Base-by-base conservation (phyloP, 2,113 vertebrate genomes). In the Willisornis vidua region DNA sequence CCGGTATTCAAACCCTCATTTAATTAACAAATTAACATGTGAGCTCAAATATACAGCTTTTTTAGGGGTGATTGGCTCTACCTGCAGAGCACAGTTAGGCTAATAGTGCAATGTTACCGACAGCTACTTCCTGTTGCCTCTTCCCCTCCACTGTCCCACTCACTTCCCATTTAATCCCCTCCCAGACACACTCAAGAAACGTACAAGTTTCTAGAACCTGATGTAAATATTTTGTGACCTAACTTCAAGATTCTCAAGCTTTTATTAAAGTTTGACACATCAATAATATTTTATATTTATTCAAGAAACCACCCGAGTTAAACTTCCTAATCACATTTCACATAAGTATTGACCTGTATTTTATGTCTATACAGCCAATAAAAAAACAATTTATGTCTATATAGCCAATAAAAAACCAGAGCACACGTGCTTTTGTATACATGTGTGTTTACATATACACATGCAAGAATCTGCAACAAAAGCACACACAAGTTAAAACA, bases 51-150 rank as follows among this genome's bases (percentile, higher is more conserved):
- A 70, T 39, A 2, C 13, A 51, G 17, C 26, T 39, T 61, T 14
- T 17, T 7, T 29, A 29, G 25, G 78, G 35, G 66, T 59, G 51
- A 33, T 75, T 41, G 33, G 62, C 33, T 84, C 31, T 81, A 90
- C 71, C 48, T 90, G 54, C 72, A 62, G 46, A 94, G 49, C 76
- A 77, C 63, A 84, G 91, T 85, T 83, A 89, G 90, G 70, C 13
- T 54, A 45, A 79, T 2, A 87, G 63, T 49, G 19, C 35, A 72
- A 51, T 5, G 51, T 85, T 77, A 92, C 75, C 17, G 49, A 48
- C 51, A 41, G 55, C 82, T 67, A 67, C 33, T 92, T 95, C 87
- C 90, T 87, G 74, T 31, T 91, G 77, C 39, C 72, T 73, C 26
- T 48, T 49, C 52, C 61, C 57, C 23, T 76, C 73, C 52, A 16